Base-by-base conservation (phyloP, 2,113 vertebrate genomes). In the Hypocryptadius cinnamomeus region DNA sequence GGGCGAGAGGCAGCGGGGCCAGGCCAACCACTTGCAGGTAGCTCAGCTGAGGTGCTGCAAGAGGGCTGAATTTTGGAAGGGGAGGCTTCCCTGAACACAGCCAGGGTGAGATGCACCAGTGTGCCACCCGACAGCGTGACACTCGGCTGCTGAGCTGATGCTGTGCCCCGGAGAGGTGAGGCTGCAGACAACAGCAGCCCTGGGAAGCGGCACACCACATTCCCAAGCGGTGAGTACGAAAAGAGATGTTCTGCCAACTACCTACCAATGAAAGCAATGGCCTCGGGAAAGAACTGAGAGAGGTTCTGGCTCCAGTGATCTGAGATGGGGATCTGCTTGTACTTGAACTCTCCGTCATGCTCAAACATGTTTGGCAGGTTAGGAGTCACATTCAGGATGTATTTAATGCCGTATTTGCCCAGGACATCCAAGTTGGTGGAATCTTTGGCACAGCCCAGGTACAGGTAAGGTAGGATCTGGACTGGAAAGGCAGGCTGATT, bases 271-370 rank as follows among this genome's bases (percentile, higher is more conserved):
- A 99, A 99, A 94, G 99, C 98, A 97, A 99, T 99, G 98, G 99
- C 99, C 97, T 99, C 99, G 0, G 99, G 99, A 97, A 99, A 99
- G 97, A 99, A 99, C 98, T 99, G 99, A 4, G 99, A 99, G 82
- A 99, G 98, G 96, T 99, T 99, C 97, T 99, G 99, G 97, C 99
- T 99, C 99, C 99, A 99, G 98, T 99, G 99, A 98, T 99, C 99
- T 1, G 99, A 99, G 98, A 99, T 99, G 97, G 99, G 99, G 96
- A 99, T 99, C 98, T 99, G 99, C 96, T 99, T 99, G 98, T 99
- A 99, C 98, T 99, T 99, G 98, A 99, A 99, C 95, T 99, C 98
- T 61, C 99, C 99, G 0, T 99, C 98, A 0, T 99, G 98, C 95
- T 99, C 99, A 33, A 99, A 99, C 98, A 99, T 99, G 97, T 99